These are phyloP conservation scores for Tragopan temminckii DNA, from an alignment of 2,797 vertebrate species.

Conservation along the genomic window DNA sequence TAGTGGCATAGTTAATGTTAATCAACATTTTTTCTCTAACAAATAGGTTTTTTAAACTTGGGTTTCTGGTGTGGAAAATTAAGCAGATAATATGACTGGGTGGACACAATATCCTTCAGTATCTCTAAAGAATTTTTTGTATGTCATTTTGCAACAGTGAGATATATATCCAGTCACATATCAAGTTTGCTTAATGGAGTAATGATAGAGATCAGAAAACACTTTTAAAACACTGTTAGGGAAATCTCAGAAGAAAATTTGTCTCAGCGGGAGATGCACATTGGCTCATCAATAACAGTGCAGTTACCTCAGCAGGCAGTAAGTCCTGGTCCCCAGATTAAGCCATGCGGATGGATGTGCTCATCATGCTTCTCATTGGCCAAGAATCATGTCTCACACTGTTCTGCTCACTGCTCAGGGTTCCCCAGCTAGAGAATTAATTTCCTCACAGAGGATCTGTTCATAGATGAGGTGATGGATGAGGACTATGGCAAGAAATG, in stretches of 20 bases:
- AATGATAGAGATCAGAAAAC: neutral
- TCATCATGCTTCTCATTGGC: neutral
- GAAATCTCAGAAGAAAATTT: neutral
- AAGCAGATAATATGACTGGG: neutral
- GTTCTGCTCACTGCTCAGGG: neutral
- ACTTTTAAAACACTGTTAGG: neutral
- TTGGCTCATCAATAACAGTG: accelerated
- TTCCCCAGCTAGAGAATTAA: neutral
- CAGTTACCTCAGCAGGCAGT: neutral
- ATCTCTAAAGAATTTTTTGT: neutral
- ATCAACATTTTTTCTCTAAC: accelerated
- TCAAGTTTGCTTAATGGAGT: neutral
- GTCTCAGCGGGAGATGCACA: accelerated
- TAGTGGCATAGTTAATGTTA: neutral
- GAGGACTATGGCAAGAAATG: neutral
- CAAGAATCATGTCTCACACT: neutral
- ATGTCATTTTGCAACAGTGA: neutral
- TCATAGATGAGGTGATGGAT: neutral
- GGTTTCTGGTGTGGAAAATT: neutral
- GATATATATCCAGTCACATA: neutral
- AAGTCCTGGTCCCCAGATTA: neutral
- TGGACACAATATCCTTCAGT: neutral
- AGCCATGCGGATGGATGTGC: neutral
- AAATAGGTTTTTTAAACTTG: neutral
- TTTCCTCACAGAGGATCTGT: neutral